Evolutionary conservation across 2,113 vertebrate species (phyloP).

Genomic region (Macrotis lagotis): DNA sequence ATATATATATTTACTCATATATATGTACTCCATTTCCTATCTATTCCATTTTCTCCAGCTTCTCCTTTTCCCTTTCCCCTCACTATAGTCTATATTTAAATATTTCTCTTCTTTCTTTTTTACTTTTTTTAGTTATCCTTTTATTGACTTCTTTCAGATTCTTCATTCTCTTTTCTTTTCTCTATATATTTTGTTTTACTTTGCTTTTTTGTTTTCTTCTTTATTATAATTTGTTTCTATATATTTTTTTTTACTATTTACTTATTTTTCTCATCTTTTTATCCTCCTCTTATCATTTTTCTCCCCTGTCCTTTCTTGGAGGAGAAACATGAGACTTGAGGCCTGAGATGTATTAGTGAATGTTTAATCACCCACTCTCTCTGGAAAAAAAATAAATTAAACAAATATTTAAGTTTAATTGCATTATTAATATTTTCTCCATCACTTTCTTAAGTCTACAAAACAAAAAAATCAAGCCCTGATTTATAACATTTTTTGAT

Average conservation of each 20-base stretch:
- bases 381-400: not conserved
- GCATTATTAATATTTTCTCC: not conserved
- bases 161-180: not conserved
- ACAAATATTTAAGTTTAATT: not conserved
- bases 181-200: not conserved
- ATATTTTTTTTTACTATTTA: not conserved
- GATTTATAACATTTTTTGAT: not conserved
- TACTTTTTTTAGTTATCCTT: not conserved
- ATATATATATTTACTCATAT: no score
- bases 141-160: not conserved
- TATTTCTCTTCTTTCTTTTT: not conserved
- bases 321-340: not conserved
- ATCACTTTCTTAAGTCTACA: not conserved
- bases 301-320: not conserved
- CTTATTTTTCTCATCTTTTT: not conserved
- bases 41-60: not conserved
- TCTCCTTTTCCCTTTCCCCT: not conserved
- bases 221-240: not conserved
- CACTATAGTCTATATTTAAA: not conserved
- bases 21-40: not conserved
- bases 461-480: not conserved
- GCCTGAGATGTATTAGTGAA: not conserved
- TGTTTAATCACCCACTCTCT: not conserved
- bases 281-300: not conserved
- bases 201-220: not conserved